These are phyloP conservation scores for Eurosta solidaginis DNA, from an alignment of 1,140 invertebrate genomes.

Conservation along the genomic window DNA sequence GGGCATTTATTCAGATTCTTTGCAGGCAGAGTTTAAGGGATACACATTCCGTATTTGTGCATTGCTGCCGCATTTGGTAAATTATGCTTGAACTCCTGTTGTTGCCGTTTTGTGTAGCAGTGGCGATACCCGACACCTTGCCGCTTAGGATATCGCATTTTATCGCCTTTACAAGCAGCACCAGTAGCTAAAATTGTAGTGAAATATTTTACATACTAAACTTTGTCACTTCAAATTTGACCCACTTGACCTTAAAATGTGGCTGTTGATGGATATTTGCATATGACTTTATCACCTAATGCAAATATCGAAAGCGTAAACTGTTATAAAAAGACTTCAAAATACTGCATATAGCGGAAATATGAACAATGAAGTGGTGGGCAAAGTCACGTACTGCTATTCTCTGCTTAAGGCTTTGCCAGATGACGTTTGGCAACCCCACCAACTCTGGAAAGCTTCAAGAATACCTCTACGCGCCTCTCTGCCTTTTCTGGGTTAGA, in stretches of 20 bases:
- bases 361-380: too few species aligned
- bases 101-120: background rate
- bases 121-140: slow-evolving; percentile 12
- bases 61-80: slow-evolving; percentile 9
- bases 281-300: background rate
- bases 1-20: background rate
- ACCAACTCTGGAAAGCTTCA: too few species aligned
- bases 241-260: background rate
- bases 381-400: too few species aligned
- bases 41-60: background rate
- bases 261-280: slow-evolving; percentile 5
- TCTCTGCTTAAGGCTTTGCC: too few species aligned
- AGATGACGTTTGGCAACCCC: too few species aligned
- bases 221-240: background rate
- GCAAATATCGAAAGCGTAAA: too few species aligned
- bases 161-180: background rate
- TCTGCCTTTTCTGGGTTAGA: too few species aligned
- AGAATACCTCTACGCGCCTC: too few species aligned
- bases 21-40: too few species aligned
- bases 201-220: slow-evolving; percentile 9
- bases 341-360: too few species aligned
- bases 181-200: background rate
- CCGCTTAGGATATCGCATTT: background rate
- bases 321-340: too few species aligned
- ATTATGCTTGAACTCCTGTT: background rate